Conservation (phyloP, 1,140 invertebrate species). For the Bombus sylvicola region DNA sequence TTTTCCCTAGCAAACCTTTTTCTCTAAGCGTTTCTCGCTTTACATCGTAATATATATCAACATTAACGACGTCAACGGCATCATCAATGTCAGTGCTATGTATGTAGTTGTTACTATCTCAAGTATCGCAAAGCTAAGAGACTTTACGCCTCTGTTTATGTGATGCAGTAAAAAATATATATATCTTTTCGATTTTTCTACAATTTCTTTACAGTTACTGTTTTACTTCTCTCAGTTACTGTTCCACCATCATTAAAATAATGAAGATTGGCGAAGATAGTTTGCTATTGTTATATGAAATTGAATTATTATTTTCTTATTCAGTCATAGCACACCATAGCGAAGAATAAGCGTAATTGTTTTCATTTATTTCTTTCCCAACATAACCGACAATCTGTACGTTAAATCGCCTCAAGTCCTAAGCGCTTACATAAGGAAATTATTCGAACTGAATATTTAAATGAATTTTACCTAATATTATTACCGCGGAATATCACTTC, state of each 20-base stretch:
- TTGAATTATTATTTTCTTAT: background rate
- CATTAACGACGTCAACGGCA: too few relatives aligned
- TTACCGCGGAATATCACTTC: background rate
- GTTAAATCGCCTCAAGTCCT: background rate
- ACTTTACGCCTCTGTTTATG: constrained; percentile 55
- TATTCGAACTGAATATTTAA: background rate
- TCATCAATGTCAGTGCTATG: background rate
- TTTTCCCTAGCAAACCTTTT: background rate
- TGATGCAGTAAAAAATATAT: constrained; percentile 69
- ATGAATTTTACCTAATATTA: background rate
- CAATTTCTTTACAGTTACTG: constrained; percentile 66
- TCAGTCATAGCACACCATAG: background rate
- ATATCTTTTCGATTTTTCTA: constrained; percentile 72
- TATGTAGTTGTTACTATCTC: background rate
- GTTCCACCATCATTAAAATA: constrained; percentile 62
- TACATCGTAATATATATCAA: background rate
- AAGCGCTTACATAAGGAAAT: background rate
- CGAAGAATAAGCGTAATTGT: background rate
- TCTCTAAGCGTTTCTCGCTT: background rate
- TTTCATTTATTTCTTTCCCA: background rate
- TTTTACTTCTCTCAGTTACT: constrained; percentile 60
- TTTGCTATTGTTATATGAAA: constrained; percentile 25
- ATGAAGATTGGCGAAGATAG: constrained; percentile 55
- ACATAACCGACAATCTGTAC: constrained; percentile 1
- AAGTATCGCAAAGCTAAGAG: constrained; percentile 21